Evolutionary conservation across 2,888 invertebrate genomes (phyloP).

Genomic region (Lasioglossum calceatum): DNA sequence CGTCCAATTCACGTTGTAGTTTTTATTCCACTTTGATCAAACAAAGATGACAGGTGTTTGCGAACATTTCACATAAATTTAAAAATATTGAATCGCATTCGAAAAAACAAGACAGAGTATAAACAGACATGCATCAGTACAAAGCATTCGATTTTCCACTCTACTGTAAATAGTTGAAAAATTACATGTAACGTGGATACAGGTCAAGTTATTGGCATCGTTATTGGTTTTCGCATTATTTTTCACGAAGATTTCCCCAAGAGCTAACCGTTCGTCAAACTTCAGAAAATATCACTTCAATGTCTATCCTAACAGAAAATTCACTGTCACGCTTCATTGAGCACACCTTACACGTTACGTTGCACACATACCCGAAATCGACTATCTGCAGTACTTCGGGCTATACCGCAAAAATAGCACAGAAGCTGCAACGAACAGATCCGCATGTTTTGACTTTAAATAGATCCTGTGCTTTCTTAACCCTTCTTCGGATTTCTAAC

Average conservation of each 20-base stretch:
- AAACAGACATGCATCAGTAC: not conserved
- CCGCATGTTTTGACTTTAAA: constrained; percentile 5
- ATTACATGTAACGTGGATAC: not conserved
- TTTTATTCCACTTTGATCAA: not conserved
- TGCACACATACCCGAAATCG: constrained; percentile 1
- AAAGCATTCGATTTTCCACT: not conserved
- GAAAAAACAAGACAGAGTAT: not conserved
- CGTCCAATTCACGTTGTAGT: not conserved
- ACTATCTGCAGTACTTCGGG: not conserved
- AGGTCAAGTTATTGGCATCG: not conserved
- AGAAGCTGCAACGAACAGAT: not conserved
- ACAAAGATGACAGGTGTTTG: not conserved
- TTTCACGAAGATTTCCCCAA: not conserved
- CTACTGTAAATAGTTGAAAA: not conserved
- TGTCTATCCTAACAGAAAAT: constrained; percentile 22
- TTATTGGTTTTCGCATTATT: not conserved
- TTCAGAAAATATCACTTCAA: not conserved
- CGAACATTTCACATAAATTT: not conserved
- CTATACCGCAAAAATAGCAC: not conserved
- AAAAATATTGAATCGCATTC: not conserved
- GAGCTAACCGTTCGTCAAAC: not conserved
- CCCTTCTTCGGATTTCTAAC: not conserved
- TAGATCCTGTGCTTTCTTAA: not conserved
- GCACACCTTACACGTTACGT: constrained; percentile 8
- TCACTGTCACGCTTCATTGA: constrained; percentile 9